These are phyloP conservation scores for Micrasema minimum DNA, from an alignment of 1,140 invertebrate genomes.

Conservation along the genomic window DNA sequence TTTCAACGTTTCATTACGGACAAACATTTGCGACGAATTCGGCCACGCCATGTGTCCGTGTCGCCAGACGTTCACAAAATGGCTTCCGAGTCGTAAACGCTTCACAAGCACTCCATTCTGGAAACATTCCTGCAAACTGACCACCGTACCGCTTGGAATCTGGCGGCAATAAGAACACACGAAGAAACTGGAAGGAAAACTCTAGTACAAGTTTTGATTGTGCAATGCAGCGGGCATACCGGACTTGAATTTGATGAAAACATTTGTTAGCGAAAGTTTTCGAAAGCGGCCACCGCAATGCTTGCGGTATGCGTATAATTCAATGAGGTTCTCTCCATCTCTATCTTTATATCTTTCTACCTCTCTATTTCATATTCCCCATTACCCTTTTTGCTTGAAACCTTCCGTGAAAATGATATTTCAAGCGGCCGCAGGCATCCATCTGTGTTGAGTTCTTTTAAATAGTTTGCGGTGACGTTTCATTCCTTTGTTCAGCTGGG, in stretches of 20 bases:
- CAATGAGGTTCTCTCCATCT: constrained; percentile 40
- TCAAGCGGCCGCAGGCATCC: constrained; percentile 42
- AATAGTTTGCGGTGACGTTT: constrained; percentile 45
- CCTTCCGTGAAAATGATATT: constrained; percentile 43
- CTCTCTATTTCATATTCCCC: constrained; percentile 19
- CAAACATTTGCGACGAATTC: constrained; percentile 23
- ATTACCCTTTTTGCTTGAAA: constrained; percentile 9
- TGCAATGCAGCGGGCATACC: constrained; percentile 50
- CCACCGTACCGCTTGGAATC: constrained; percentile 13
- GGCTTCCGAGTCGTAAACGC: constrained; percentile 16
- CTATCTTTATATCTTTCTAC: background rate
- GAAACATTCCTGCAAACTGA: constrained; percentile 12
- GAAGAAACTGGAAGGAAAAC: constrained; percentile 48
- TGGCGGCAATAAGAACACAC: constrained; percentile 40
- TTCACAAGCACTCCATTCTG: constrained; percentile 11
- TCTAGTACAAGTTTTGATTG: constrained; percentile 53
- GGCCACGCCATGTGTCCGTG: constrained; percentile 9
- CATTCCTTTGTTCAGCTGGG: constrained; percentile 21
- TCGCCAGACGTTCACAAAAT: constrained; percentile 14
- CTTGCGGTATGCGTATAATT: constrained; percentile 48
- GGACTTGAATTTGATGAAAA: constrained; percentile 50
- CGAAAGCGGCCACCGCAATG: constrained; percentile 9
- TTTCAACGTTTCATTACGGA: constrained; percentile 21
- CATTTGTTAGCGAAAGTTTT: constrained; percentile 48
- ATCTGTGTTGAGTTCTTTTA: constrained; percentile 48